Base-by-base conservation (phyloP, 2,888 invertebrate species). In the Andrena bucephala region DNA sequence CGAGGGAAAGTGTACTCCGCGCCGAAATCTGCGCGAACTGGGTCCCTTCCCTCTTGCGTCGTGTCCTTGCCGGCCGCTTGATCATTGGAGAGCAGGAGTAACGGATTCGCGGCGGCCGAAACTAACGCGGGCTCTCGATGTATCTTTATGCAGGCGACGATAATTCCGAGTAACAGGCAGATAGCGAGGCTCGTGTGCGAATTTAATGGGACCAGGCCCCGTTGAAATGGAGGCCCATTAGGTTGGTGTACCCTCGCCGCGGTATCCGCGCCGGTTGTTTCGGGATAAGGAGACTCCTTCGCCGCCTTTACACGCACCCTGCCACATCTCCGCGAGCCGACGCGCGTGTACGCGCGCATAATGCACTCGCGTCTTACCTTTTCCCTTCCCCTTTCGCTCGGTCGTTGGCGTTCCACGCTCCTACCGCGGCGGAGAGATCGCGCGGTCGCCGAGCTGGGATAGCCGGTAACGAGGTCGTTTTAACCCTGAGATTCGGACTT, bases 401-500 rank as follows among this genome's bases (percentile, higher is more conserved):
- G 16, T 63, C 36, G 50, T 20, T 29, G 52, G 48, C 27, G 42
- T 42, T 16, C 42, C 42, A 16, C 42, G 16, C 13, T 16, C 0
- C 16, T 42, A 42, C 7, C 20, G 29, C 20, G 27, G 42, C 4
- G 8, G 20, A n/a, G 52, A 54, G 36, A 29, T 16, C 33, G n/a
- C 10, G 73, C 42, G 68, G 68, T 66, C 27, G 57, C 63, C 62
- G 54, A 16, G 57, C 48, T 73, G 77, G 77, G 81, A 77, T 77
- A 82, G 78, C 81, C 68, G 80, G 31, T 83, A 83, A 81, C 84
- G 74, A 81, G 81, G 71, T 75, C 84, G 87, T 87, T 84, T 81
- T 77, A 86, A 81, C 82, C 81, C 81, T 80, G 86, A 85, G 86
- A 88, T 89, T 91, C 82, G 89, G 87, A 76, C 80, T 87, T 89